Evolutionary conservation across 2,888 invertebrate species (phyloP), one percentile per base, ranked within the genome.

Genomic region (Caenorhabditis virilis): DNA sequence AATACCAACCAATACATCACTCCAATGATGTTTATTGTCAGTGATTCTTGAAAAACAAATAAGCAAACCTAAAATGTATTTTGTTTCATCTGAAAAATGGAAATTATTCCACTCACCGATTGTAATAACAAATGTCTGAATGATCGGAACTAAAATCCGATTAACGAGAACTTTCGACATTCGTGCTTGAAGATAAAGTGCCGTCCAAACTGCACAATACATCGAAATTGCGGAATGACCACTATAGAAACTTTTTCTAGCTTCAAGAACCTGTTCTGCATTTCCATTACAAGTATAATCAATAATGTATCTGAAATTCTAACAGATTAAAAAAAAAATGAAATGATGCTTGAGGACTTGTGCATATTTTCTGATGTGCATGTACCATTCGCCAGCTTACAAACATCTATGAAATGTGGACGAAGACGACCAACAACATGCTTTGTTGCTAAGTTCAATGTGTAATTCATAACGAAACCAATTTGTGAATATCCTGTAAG

Each of bases 21-120:
- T 93, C 92, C 93, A 94, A 83, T 95, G 95, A 85, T 95, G 95
- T 84, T 95, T 95, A 87, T 95, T 93, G 86, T 97, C 92, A 0
- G 92, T 92, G 35, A 97, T 89, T 33, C 95, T 88, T 1, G 92
- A 90, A 39, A 64, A 72, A 39, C 72, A 66, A 27, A 72, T 69
- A 27, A 56, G 51, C 4, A 72, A 55, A 30, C 64, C 64, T n/a
- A n/a, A n/a, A n/a, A n/a, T n/a, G n/a, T n/a, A n/a, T n/a, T n/a
- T n/a, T n/a, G n/a, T n/a, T n/a, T n/a, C n/a, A n/a, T n/a, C n/a
- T n/a, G n/a, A n/a, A n/a, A n/a, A n/a, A n/a, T n/a, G n/a, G n/a
- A n/a, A n/a, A n/a, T n/a, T n/a, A n/a, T n/a, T n/a, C n/a, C n/a
- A n/a, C n/a, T n/a, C n/a, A n/a, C n/a, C n/a, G 30, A 52, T 39